Base-by-base conservation (phyloP, 2,888 invertebrate species). In the Pyrrhia umbra region DNA sequence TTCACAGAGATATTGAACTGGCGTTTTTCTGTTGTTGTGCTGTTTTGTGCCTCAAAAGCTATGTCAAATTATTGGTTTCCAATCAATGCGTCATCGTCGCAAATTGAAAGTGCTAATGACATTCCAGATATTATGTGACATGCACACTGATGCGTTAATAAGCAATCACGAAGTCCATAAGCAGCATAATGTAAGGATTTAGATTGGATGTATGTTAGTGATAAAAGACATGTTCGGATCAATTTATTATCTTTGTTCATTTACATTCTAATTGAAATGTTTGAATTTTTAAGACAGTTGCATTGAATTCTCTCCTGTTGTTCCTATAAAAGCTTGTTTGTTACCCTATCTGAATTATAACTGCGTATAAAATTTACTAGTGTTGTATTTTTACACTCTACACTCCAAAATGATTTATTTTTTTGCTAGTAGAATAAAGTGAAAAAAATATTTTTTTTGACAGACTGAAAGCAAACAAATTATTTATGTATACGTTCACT, bases 61-160 rank as follows among this genome's bases (percentile, higher is more conserved):
- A 55, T 37, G 16, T 61, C 18, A 54, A 21, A 62, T 47, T 43
- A 57, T 61, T 49, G 42, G 56, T 64, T 52, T 40, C 34, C 45
- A 47, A 75, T 64, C 46, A 52, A 49, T 68, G 61, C 30, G 46
- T 61, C 60, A 64, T 61, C 27, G 49, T 62, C 57, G 57, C 54
- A 61, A 77, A 68, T 57, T 46, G 37, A 61, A 73, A 73, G 54
- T 73, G 68, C 68, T 56, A 75, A 73, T 75, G 60, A 61, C 55
- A 49, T 57, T 50, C 54, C 52, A 64, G 68, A 58, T 59, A 77
- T 72, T 59, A 49, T 25, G 18, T 55, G 52, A 63, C 61, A 61
- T 15, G 23, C 25, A 40, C 34, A 43, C 42, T 63, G 43, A 58
- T 54, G 57, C 40, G 60, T 57, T 64, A 52, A 68, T 68, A 47